phyloP scores from a whole-genome alignment of 2,888 invertebrate species.

The Nephrocerus scutellatus region DNA sequence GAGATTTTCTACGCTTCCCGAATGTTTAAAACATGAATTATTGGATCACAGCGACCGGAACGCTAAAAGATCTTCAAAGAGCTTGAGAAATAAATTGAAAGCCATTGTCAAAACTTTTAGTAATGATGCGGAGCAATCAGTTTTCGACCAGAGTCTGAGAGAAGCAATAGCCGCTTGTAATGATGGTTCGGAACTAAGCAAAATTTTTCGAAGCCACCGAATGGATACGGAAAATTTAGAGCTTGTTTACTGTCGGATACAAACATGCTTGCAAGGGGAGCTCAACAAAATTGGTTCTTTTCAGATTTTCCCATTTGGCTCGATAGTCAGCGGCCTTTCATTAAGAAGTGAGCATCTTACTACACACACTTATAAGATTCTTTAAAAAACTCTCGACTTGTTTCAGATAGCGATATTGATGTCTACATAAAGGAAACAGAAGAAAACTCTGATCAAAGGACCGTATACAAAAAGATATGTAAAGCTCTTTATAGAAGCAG shows the following conservation, averaged over 20 bases:
- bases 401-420: too few species aligned
- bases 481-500: too few species aligned
- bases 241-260: constrained; percentile 27
- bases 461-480: too few species aligned
- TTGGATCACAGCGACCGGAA: too few species aligned
- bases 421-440: constrained; percentile 57
- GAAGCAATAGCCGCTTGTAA: constrained; percentile 19
- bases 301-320: constrained; percentile 60
- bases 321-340: constrained; percentile 63
- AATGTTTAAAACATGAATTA: too few species aligned
- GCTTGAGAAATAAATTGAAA: too few species aligned
- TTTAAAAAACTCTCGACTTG: too few species aligned
- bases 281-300: constrained; percentile 33
- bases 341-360: constrained; percentile 48
- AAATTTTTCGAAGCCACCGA: constrained; percentile 27
- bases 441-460: too few species aligned
- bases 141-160: constrained; percentile 23
- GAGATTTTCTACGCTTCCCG: too few species aligned
- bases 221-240: constrained; percentile 26
- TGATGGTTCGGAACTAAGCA: constrained; percentile 24
- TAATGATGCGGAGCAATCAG: constrained; percentile 24
- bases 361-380: background rate
- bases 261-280: constrained; percentile 28
- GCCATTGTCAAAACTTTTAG: too few species aligned
- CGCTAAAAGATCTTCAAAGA: too few species aligned